Evolutionary conservation across 2,888 invertebrate species (phyloP).

Genomic region (Agrochola circellaris): DNA sequence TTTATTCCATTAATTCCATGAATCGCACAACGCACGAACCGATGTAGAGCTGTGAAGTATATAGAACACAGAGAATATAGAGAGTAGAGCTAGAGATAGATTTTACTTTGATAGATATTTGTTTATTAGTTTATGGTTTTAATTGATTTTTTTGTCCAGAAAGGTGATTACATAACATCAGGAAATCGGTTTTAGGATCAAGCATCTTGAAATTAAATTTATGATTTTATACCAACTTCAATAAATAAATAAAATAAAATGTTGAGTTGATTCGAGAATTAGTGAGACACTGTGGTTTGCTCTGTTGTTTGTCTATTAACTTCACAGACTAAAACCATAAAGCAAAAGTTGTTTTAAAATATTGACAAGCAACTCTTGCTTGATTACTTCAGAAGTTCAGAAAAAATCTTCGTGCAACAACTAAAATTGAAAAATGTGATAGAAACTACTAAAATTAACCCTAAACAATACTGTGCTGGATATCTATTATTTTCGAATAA

Average conservation of each 20-base stretch:
- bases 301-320: slow-evolving; percentile 25
- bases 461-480: slow-evolving; percentile 47
- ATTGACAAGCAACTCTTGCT: slow-evolving; percentile 58
- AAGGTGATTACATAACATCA: background rate
- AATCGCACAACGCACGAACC: slow-evolving; percentile 62
- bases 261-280: background rate
- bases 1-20: slow-evolving; percentile 66
- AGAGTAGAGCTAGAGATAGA: slow-evolving; percentile 33
- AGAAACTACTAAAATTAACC: slow-evolving; percentile 58
- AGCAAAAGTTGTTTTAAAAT: slow-evolving; percentile 50
- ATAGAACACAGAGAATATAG: slow-evolving; percentile 17
- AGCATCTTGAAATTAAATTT: background rate
- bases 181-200: background rate
- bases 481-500: slow-evolving; percentile 29
- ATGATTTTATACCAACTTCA: background rate
- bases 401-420: slow-evolving; percentile 51
- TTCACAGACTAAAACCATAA: slow-evolving; percentile 53
- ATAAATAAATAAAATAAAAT: background rate
- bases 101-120: slow-evolving; percentile 25
- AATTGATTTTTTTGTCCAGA: slow-evolving; percentile 26
- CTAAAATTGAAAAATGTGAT: slow-evolving; percentile 72
- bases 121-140: slow-evolving; percentile 50
- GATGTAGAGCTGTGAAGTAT: slow-evolving; percentile 30
- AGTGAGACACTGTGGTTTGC: slow-evolving; percentile 17
- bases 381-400: slow-evolving; percentile 24